Conservation (phyloP, 2,888 invertebrate genomes). For the Phragmatobia fuliginosa region DNA sequence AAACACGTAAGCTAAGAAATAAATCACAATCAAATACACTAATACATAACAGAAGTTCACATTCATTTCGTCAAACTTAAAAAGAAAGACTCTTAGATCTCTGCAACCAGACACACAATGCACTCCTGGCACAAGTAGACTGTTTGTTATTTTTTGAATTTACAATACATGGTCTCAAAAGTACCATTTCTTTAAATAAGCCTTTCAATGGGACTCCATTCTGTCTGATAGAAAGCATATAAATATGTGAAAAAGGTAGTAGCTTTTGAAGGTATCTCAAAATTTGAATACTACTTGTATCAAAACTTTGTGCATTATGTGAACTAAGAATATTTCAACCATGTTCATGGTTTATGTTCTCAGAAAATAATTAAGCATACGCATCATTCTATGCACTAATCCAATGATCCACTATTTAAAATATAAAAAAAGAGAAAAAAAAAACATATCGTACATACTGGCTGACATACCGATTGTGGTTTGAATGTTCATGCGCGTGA, state of each 20-base stretch:
- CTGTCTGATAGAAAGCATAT: no score
- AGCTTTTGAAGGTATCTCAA: no score
- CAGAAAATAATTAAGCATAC: background rate
- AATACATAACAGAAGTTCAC: background rate
- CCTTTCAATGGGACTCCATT: no score
- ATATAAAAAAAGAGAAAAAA: conserved; percentile 28
- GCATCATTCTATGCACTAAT: background rate
- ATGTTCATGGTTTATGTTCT: background rate
- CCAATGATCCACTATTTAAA: no score
- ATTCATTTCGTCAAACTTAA: background rate
- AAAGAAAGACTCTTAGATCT: background rate
- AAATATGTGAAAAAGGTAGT: background rate
- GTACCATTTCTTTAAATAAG: no score
- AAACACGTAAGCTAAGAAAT: conserved; percentile 3
- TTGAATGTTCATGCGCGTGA: conserved; percentile 69
- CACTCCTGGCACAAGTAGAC: background rate
- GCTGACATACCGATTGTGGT: conserved; percentile 80
- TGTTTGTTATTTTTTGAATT: background rate
- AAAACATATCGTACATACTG: conserved; percentile 43
- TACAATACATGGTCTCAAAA: background rate
- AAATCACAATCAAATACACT: background rate
- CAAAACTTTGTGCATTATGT: background rate
- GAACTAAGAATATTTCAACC: background rate
- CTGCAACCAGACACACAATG: background rate
- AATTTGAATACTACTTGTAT: background rate